Conservation (phyloP, 2,797 vertebrate genomes). For the Sebastes oblongus region DNA sequence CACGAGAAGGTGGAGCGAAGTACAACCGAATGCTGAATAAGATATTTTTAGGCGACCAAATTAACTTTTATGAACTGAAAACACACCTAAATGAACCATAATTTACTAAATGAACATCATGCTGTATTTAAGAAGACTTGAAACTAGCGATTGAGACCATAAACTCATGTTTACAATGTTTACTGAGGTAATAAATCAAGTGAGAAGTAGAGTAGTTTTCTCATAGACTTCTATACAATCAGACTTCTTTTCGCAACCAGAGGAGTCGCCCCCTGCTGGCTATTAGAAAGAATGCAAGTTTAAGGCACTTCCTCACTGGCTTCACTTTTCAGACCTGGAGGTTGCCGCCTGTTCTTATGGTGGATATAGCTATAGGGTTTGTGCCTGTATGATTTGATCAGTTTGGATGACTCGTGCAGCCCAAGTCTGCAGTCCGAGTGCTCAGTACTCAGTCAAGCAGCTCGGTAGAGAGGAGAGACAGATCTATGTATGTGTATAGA, state of each 20-base stretch:
- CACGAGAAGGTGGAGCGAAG: no score
- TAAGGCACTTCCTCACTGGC: background rate
- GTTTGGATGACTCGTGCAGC: background rate
- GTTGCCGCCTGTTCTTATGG: background rate
- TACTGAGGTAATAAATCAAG: no score
- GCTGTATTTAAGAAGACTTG: no score
- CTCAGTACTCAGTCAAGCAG: background rate
- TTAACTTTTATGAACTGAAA: background rate
- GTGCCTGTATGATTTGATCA: background rate
- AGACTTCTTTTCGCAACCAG: no score
- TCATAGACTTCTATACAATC: no score
- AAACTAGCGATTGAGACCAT: no score
- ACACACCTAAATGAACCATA: background rate
- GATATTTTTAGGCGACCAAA: no score
- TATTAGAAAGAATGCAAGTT: no score
- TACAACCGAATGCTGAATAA: no score
- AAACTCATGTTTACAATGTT: no score
- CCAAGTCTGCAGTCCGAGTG: background rate
- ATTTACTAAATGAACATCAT: no score
- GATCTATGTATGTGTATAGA: background rate
- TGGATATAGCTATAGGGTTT: background rate
- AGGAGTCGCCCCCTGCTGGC: no score
- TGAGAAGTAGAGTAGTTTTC: fast-evolving
- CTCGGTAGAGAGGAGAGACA: background rate
- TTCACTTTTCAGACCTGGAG: background rate